Base-by-base conservation (phyloP, 1,140 invertebrate genomes). In the Bombus breviceps region DNA sequence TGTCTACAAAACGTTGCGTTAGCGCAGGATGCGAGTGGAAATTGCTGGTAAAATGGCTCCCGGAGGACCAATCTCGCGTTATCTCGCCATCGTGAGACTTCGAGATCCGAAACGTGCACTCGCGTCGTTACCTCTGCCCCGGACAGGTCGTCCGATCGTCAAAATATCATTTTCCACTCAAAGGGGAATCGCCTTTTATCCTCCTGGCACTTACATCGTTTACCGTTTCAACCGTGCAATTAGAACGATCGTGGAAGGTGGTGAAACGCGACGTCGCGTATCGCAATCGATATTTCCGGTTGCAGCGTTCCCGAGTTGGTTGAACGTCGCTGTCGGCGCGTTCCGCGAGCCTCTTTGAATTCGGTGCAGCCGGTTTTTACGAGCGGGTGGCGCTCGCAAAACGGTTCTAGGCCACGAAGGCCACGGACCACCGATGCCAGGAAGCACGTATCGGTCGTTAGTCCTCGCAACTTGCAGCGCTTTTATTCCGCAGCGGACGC, bases 371-470 rank as follows among this genome's bases (percentile, higher is more conserved):
- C 25, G 28, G 25, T 32, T 81, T 75, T 53, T 66, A 53, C 59
- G 25, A 75, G 72, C 72, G 71, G 18, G 6, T 43, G 37, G 71
- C 73, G 39, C 25, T 77, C 25, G 43, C 28, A 18, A 81, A 88
- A 89, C 47, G 47, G 18, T 72, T 81, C 28, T 47, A 18, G 28
- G 25, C 73, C 39, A 59, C 37, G 12, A 43, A 77, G 57, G 18
- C 62, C 57, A 39, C 53, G 78, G 53, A 39, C 32, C 74, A 34
- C 34, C 10, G 68, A 39, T 18, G 47, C 37, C 72, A 37, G 22
- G 34, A 43, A 25, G 57, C 85, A 89, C 86, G 81, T 85, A 77
- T 80, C 59, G 43, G 64, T 25, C 86, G 37, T 89, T 85, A 22
- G 41, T 81, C 37, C 34, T 37, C 15, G 18, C 34, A 39, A 15